A percentile compares a stretch with the other conserved stretches of the same genome.
These are phyloP conservation scores for Lateolabrax maculatus DNA, from an alignment of 2,797 vertebrate genomes.

Conservation along the genomic window DNA sequence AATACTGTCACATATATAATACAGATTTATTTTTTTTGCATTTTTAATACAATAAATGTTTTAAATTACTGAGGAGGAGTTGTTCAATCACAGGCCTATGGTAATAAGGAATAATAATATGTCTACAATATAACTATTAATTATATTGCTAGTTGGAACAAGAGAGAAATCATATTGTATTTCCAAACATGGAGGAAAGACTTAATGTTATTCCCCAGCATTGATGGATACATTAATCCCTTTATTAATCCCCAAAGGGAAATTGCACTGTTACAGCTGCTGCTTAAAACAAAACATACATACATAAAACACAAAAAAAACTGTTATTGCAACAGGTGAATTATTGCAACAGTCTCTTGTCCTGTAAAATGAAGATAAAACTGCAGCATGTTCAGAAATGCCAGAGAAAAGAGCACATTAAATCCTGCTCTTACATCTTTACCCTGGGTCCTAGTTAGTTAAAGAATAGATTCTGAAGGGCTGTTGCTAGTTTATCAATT, in stretches of 20 bases:
- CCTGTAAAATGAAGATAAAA: background rate
- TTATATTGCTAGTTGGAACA: background rate
- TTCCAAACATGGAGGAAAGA: background rate
- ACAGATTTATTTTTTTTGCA: background rate
- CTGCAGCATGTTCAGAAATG: background rate
- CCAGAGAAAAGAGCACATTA: background rate
- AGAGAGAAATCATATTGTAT: background rate
- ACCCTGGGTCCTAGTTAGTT: background rate
- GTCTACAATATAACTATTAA: background rate
- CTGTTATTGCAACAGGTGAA: too few species aligned
- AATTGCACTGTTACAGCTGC: too few species aligned
- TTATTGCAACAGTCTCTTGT: background rate
- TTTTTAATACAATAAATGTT: background rate
- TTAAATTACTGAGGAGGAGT: background rate
- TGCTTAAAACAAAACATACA: too few species aligned
- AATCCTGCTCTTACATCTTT: constrained; percentile 6
- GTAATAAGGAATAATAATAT: background rate
- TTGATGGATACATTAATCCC: too few species aligned
- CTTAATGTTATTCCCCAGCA: background rate
- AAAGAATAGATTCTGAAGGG: background rate
- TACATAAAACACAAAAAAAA: too few species aligned
- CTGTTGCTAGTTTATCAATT: constrained; percentile 3
- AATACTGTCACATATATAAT: background rate
- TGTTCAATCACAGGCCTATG: background rate
- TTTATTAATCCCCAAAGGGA: too few species aligned